Evolutionary conservation across 2,888 invertebrate species (phyloP), one percentile per base, ranked within the genome.

Genomic region (Rotaria socialis): DNA sequence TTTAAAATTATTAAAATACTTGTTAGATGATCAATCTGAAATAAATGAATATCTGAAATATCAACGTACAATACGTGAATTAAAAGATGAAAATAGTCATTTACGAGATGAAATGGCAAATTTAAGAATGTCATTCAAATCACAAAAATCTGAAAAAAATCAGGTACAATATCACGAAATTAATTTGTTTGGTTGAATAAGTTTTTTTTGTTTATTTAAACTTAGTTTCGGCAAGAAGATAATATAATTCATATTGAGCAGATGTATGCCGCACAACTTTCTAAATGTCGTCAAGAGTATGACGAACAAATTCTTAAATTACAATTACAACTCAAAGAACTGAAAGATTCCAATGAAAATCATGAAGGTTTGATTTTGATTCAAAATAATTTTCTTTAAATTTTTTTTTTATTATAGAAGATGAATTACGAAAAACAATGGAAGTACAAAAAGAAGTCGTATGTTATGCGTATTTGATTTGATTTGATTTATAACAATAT

Each of bases 1-100:
- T 47, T 80, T 43, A 16, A 16, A 11, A 19, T 47, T 24, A 14
- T 22, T 80, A 24, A n/a, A 14, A n/a, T 7, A 41, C 16, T 47
- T 27, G 24, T 80, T 80, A 80, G 80, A 80, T 80, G 80, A 80
- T 80, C 80, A 80, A 80, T 47, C 80, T 24, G 47, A 80, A n/a
- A 24, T 80, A 0, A 47, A 43, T n/a, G 80, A 80, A 80, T 80
- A 47, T 80, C 43, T 80, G n/a, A 22, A n/a, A 80, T 80, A 80
- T 80, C 47, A 80, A 80, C 47, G 80, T 35, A 47, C n/a, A 10
- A 80, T 80, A 47, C 43, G 47, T 47, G 85, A 86, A 27, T 60
- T 86, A 43, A 86, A 86, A 80, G 86, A 86, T 43, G 86, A 86
- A 52, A 86, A 85, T 84, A 75, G 56, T 27, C 55, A 85, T 80